phyloP scores from a whole-genome alignment of 2,797 vertebrate species.

The Lophius americanus region DNA sequence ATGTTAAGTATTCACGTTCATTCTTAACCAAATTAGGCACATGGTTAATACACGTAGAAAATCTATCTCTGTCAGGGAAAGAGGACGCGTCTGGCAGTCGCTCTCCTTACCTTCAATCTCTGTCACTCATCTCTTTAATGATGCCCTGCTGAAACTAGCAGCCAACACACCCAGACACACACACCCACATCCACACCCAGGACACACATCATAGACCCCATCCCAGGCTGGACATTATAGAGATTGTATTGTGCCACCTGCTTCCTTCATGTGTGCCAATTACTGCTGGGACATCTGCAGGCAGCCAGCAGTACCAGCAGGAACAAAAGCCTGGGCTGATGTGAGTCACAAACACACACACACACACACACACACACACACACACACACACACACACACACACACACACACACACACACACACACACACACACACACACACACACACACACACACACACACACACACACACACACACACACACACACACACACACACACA shows the following conservation, averaged over 20 bases:
- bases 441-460: conserved; percentile 36
- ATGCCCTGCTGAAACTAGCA: conserved; percentile 48
- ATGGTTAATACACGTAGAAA: conserved; percentile 31
- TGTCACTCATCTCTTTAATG: conserved; percentile 66
- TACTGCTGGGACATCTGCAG: conserved; percentile 70
- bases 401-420: conserved; percentile 35
- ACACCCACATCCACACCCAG: conserved; percentile 16
- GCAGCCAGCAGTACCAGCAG: conserved; percentile 23
- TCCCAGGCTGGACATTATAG: conserved; percentile 52
- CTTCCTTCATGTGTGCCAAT: conserved; percentile 63
- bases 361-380: conserved; percentile 16
- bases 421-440: conserved; percentile 32
- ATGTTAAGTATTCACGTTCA: conserved; percentile 52
- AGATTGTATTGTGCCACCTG: conserved; percentile 65
- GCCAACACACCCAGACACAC: not conserved
- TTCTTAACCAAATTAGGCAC: conserved; percentile 49
- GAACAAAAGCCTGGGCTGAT: conserved; percentile 65
- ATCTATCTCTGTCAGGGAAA: conserved; percentile 21
- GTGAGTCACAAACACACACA: conserved; percentile 43
- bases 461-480: conserved; percentile 32
- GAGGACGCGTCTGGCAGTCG: conserved; percentile 42
- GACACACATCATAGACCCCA: conserved; percentile 12
- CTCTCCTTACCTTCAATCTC: conserved; percentile 57
- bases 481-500: conserved; percentile 28
- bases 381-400: conserved; percentile 25